Evolutionary conservation across 2,888 invertebrate species (phyloP).

Genomic region (Lasioglossum oenotherae): DNA sequence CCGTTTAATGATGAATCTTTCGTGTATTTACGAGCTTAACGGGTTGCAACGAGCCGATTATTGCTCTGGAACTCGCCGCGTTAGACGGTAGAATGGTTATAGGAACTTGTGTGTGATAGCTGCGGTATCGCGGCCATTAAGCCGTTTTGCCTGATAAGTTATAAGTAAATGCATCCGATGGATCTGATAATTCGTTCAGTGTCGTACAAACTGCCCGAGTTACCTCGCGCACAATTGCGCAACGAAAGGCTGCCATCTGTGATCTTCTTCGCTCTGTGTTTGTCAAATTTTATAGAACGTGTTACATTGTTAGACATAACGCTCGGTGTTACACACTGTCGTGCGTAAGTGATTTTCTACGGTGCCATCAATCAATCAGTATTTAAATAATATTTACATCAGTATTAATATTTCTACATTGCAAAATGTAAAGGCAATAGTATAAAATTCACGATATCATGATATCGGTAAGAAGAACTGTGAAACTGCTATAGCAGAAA

Average conservation of each 20-base stretch:
- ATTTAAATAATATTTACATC: too few species aligned
- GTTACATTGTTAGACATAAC: neutral
- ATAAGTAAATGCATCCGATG: conserved; percentile 39
- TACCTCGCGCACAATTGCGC: neutral
- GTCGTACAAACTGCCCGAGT: conserved; percentile 13
- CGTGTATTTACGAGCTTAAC: neutral
- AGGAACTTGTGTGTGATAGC: neutral
- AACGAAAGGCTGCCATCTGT: neutral
- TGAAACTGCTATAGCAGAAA: neutral
- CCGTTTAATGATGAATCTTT: neutral
- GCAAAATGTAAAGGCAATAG: neutral
- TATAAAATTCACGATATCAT: neutral
- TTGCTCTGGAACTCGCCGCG: neutral
- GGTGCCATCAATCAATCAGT: neutral
- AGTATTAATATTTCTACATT: neutral
- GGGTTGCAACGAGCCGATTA: neutral
- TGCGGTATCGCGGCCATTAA: neutral
- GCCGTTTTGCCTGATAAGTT: conserved; percentile 36
- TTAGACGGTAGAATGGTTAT: neutral
- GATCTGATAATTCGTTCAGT: conserved; percentile 29
- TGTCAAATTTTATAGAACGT: neutral
- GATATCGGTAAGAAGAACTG: neutral
- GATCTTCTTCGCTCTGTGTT: neutral
- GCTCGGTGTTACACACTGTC: neutral
- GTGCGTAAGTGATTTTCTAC: neutral